A percentile compares a stretch with the other conserved stretches of the same genome.
phyloP scores from a whole-genome alignment of 2,888 invertebrate species.

The Drosophila merina region DNA sequence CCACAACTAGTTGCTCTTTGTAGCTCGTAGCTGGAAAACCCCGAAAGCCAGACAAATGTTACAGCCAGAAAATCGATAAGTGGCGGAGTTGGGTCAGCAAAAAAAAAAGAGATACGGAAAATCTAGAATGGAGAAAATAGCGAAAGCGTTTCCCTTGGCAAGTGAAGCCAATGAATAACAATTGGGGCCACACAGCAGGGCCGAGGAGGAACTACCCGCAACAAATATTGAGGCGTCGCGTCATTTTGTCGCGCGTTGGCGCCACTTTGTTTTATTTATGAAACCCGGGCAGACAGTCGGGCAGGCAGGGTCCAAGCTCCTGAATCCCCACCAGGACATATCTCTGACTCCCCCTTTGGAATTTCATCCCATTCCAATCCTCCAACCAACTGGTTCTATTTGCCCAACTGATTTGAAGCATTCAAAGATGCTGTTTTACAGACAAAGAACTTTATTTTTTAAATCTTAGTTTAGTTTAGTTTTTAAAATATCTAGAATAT shows the following conservation, averaged over 20 bases:
- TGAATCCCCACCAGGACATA: constrained; percentile 8
- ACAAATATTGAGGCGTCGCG: constrained; percentile 52
- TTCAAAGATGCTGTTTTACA: constrained; percentile 22
- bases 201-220: constrained; percentile 29
- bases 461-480: background rate
- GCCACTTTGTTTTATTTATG: constrained; percentile 77
- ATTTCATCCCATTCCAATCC: constrained; percentile 7
- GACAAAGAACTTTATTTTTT: constrained; percentile 1
- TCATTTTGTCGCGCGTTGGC: constrained; percentile 66
- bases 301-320: constrained; percentile 24
- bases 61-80: constrained; percentile 60
- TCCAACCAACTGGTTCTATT: constrained; percentile 51
- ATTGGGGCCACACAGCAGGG: constrained; percentile 32
- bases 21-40: constrained; percentile 44
- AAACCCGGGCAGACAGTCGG: constrained; percentile 63
- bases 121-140: constrained; percentile 27
- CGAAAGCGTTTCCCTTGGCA: constrained; percentile 39
- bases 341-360: background rate
- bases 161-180: constrained; percentile 77
- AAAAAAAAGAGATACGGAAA: constrained; percentile 19
- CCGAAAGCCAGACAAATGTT: constrained; percentile 77
- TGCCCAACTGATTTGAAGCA: constrained; percentile 71
- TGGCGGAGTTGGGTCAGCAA: constrained; percentile 63
- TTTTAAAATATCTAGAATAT: too few relatives aligned
- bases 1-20: constrained; percentile 70